Evolutionary conservation across 2,113 vertebrate species (phyloP).

Genomic region (Fregata magnificens): DNA sequence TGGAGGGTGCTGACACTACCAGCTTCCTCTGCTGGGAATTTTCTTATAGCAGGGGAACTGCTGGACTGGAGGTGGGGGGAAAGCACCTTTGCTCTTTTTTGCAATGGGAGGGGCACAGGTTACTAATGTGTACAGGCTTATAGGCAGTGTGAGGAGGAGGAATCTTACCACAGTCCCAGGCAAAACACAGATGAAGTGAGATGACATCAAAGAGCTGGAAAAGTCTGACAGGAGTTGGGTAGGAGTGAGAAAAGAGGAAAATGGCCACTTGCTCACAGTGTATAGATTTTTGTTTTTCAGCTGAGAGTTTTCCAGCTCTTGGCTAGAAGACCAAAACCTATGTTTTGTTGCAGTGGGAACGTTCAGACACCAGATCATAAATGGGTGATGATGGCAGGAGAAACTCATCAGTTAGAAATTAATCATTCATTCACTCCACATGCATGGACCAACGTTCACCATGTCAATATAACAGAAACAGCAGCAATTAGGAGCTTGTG

Average conservation of each 20-base stretch:
- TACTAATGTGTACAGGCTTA: not conserved
- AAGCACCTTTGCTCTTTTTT: not conserved
- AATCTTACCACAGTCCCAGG: not conserved
- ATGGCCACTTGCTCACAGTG: accelerated
- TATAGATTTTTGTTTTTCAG: not conserved
- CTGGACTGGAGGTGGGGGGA: not conserved
- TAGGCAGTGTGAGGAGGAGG: not conserved
- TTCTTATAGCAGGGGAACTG: not conserved
- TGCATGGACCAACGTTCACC: not conserved
- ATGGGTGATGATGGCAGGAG: not conserved
- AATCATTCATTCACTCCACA: not conserved
- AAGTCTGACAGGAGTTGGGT: not conserved
- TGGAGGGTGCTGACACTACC: not conserved
- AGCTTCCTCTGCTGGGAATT: not conserved
- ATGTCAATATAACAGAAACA: not conserved
- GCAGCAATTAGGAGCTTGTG: not conserved
- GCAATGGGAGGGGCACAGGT: not conserved
- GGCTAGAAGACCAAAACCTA: not conserved
- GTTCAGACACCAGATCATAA: not conserved
- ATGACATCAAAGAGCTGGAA: not conserved
- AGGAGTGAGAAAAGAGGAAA: not conserved
- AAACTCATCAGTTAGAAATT: not conserved
- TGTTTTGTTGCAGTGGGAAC: not conserved
- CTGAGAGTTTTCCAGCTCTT: not conserved
- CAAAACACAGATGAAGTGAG: not conserved